Conservation (phyloP, 2,113 vertebrate genomes). For the Xiphophorus maculatus region DNA sequence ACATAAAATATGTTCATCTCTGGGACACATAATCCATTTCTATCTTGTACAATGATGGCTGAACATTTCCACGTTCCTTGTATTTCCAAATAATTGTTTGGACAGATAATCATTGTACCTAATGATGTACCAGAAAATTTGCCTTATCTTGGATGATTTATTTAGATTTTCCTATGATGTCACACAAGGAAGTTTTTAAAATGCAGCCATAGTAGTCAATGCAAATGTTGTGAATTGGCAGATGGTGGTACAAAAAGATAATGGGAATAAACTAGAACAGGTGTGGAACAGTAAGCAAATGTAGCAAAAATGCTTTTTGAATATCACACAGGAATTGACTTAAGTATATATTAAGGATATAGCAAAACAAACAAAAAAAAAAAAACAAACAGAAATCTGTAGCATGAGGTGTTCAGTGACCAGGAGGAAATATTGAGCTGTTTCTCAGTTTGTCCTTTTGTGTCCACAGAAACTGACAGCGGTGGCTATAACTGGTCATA, state of each 20-base stretch:
- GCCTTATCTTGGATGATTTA: neutral
- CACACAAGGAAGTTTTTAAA: neutral
- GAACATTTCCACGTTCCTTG: too few species aligned
- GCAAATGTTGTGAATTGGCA: neutral
- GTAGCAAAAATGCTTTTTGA: too few species aligned
- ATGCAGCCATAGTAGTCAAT: neutral
- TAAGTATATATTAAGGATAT: too few species aligned
- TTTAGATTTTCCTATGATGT: too few species aligned
- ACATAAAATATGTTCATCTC: neutral
- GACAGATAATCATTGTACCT: neutral
- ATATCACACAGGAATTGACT: too few species aligned
- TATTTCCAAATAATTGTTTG: neutral
- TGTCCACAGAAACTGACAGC: too few species aligned
- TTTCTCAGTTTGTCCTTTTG: too few species aligned
- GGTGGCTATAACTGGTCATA: too few species aligned
- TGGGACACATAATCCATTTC: neutral
- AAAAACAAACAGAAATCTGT: too few species aligned
- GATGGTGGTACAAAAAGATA: neutral
- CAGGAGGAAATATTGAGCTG: too few species aligned
- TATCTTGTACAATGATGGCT: neutral
- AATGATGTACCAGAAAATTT: neutral
- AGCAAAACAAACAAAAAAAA: too few species aligned
- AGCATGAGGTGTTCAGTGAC: too few species aligned
- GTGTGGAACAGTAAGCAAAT: neutral
- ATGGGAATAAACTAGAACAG: neutral